phyloP scores from a whole-genome alignment of 2,888 invertebrate species.

The Melanchra persicariae region DNA sequence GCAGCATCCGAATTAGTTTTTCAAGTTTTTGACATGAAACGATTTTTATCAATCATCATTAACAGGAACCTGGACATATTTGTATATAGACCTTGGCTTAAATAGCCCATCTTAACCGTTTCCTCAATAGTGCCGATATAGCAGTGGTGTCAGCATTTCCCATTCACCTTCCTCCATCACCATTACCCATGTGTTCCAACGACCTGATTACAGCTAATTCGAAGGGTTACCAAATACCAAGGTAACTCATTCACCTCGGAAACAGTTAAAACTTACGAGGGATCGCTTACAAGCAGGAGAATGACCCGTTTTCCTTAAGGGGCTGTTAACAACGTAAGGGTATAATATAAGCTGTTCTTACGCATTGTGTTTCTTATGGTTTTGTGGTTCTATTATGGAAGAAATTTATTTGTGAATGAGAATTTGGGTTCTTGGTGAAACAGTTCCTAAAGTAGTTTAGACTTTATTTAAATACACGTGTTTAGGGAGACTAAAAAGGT shows the following conservation, averaged over 20 bases:
- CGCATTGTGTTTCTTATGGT: constrained; percentile 36
- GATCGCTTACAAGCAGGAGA: constrained; percentile 39
- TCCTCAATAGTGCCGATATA: not conserved
- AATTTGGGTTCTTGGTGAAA: not conserved
- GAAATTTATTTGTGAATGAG: constrained; percentile 14
- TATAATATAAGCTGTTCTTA: constrained; percentile 47
- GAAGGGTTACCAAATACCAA: constrained; percentile 38
- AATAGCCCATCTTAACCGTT: not conserved
- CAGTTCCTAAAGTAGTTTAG: not conserved
- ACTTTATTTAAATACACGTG: not conserved
- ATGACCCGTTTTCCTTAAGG: constrained; percentile 59
- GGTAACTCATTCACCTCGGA: constrained; percentile 40
- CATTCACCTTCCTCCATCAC: constrained; percentile 37
- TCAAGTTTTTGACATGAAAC: too few species aligned
- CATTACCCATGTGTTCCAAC: constrained; percentile 21
- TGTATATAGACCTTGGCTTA: too few species aligned
- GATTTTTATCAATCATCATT: not conserved
- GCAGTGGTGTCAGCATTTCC: not conserved
- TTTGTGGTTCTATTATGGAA: constrained; percentile 12
- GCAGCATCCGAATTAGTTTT: too few species aligned
- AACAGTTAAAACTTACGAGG: constrained; percentile 58
- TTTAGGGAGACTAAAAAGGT: not conserved
- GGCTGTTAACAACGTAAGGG: constrained; percentile 60
- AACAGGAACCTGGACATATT: not conserved
- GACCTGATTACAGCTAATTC: constrained; percentile 47